Conservation (phyloP, 2,888 invertebrate species). For the Platycnemis pennipes region DNA sequence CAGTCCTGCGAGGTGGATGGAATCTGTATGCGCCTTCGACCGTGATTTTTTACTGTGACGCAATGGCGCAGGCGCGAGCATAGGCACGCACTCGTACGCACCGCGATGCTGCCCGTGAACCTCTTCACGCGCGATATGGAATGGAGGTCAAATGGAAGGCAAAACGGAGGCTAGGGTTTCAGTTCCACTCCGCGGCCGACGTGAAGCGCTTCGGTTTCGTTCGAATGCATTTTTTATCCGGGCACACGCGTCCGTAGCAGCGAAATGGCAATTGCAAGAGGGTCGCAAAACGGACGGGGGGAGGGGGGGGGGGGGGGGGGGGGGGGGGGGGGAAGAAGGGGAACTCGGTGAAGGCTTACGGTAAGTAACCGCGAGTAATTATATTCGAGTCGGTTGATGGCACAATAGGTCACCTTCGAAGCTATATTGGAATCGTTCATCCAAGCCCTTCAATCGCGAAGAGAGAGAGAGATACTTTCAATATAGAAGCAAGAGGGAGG, state of each 20-base stretch:
- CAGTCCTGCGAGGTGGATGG: no score
- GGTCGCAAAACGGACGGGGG: neutral
- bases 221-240: neutral
- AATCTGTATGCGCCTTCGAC: neutral
- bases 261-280: no score
- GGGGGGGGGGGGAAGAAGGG: neutral
- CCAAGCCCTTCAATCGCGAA: no score
- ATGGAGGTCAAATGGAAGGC: constrained; percentile 43
- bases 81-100: no score
- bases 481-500: no score
- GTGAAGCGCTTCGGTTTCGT: neutral
- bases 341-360: neutral
- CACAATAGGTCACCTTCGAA: constrained; percentile 65
- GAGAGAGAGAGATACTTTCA: no score
- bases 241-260: neutral
- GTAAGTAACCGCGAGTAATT: constrained; percentile 55
- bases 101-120: neutral
- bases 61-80: no score
- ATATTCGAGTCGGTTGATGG: constrained; percentile 44
- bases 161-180: neutral
- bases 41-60: no score
- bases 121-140: neutral
- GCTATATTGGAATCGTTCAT: no score
- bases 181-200: neutral
- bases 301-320: neutral